phyloP scores from a whole-genome alignment of 92 coral and sea anemone genomes.

The Phenganax marumi region DNA sequence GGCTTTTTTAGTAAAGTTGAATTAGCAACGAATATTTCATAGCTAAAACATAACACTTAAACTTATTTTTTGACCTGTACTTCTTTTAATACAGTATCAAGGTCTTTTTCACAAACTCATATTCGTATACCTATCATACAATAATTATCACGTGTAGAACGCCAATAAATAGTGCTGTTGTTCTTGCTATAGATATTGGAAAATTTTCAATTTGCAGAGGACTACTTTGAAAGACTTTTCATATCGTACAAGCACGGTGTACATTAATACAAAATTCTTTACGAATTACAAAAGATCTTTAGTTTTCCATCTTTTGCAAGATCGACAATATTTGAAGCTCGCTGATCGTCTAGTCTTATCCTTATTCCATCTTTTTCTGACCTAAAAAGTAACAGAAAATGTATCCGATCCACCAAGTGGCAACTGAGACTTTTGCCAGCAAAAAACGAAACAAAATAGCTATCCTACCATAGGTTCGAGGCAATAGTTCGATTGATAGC shows the following conservation, averaged over 20 bases:
- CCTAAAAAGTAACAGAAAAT: not conserved
- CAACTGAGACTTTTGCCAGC: not conserved
- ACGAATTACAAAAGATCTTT: constrained; percentile 27
- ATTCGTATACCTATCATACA: no score
- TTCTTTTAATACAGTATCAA: no score
- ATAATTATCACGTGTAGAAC: no score
- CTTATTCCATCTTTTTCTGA: constrained; percentile 36
- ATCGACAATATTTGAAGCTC: constrained; percentile 24
- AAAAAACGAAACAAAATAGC: not conserved
- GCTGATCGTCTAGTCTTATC: constrained; percentile 17
- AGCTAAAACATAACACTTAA: no score
- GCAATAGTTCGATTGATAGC: constrained; percentile 10
- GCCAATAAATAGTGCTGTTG: no score
- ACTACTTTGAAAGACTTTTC: not conserved
- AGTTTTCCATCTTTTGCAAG: constrained; percentile 41
- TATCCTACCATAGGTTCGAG: constrained; percentile 22
- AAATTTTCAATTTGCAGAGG: no score
- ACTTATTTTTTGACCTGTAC: no score
- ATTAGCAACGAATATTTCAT: no score
- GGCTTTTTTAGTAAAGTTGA: no score
- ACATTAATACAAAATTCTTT: not conserved
- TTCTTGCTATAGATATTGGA: no score
- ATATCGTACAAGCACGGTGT: not conserved
- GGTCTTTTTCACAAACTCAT: no score
- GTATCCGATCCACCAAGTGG: not conserved